Percentiles rank a stretch among this genome's conserved stretches.
Conservation (phyloP, 2,113 vertebrate genomes). For the Lontra canadensis region DNA sequence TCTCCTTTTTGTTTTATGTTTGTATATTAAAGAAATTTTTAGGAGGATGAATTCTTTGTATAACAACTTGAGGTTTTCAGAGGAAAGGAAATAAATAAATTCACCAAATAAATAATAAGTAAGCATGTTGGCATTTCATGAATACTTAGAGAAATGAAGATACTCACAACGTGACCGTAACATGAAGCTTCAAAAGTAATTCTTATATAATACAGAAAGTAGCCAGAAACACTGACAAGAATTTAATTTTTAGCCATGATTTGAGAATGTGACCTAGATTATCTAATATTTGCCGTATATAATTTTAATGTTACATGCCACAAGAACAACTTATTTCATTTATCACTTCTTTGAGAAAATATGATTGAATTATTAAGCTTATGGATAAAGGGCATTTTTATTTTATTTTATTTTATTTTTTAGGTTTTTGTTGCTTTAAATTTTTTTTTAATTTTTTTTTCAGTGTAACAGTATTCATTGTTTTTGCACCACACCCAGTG, state of each 20-base stretch:
- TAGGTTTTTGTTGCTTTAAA: no score
- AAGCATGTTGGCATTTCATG: background rate
- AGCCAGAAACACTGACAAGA: background rate
- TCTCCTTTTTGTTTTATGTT: background rate
- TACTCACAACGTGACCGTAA: background rate
- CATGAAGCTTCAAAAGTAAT: background rate
- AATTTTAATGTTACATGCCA: background rate
- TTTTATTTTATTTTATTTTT: background rate
- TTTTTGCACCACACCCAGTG: no score
- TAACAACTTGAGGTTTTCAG: background rate
- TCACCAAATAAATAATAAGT: background rate
- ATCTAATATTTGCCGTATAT: background rate
- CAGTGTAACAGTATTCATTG: no score
- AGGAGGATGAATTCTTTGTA: background rate
- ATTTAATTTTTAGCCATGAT: background rate
- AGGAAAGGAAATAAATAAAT: background rate
- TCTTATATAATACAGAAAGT: background rate
- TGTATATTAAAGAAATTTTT: background rate
- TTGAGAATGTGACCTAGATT: background rate
- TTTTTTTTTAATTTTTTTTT: no score
- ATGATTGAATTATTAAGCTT: background rate
- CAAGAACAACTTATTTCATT: background rate
- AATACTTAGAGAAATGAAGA: background rate
- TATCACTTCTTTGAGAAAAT: background rate
- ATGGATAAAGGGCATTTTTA: background rate